Base-by-base conservation (phyloP, 2,888 invertebrate species). In the Philaethria dido region DNA sequence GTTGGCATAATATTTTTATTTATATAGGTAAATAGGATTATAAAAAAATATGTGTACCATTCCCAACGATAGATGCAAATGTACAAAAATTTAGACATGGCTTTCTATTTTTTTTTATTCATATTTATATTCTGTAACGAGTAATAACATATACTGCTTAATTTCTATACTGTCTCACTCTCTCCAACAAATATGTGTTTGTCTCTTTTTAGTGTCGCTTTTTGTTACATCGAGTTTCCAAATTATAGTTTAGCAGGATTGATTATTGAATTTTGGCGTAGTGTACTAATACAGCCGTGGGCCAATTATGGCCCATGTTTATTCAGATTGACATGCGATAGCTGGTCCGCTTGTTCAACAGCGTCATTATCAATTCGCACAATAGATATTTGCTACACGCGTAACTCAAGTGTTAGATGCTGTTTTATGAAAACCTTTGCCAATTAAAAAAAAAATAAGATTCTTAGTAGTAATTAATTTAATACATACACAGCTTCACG, bases 231-330 rank as follows among this genome's bases (percentile, higher is more conserved):
- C n/a, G n/a, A n/a, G n/a, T n/a, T n/a, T n/a, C n/a, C n/a, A n/a
- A n/a, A n/a, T n/a, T n/a, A n/a, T n/a, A n/a, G n/a, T n/a, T n/a
- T n/a, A n/a, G n/a, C n/a, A n/a, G n/a, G n/a, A n/a, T n/a, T n/a
- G n/a, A n/a, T n/a, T n/a, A n/a, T n/a, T n/a, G n/a, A 16, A 20
- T 64, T 33, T 63, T 11, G 9, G 25, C 22, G 13, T 18, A 13
- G 14, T 11, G 14, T 20, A 14, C 1, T 20, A 20, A 18, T 60
- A 47, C 20, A 60, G 14, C 45, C 3, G 29, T 25, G 11, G 18
- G 60, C 18, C 20, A 60, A 29, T 22, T 60, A n/a, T n/a, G n/a
- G n/a, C n/a, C n/a, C n/a, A n/a, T 33, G 45, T 45, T 60, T 60
- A 47, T 60, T 14, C 33, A 60, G 20, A 33, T 45, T 47, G 60